Base-by-base conservation (phyloP, 2,113 vertebrate genomes). In the Sylvietta virens region DNA sequence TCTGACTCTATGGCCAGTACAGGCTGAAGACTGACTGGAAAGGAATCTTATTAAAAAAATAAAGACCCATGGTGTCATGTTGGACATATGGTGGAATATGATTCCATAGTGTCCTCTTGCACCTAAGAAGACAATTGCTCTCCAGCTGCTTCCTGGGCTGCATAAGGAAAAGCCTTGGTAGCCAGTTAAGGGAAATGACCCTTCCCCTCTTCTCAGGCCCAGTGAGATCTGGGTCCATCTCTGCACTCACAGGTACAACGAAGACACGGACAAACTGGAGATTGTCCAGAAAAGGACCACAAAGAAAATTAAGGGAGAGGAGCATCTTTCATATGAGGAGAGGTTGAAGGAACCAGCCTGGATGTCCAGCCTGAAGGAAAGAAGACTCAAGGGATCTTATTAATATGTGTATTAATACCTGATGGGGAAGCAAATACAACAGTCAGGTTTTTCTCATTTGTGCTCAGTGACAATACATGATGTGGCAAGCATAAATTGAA, bases 1-100 rank as follows among this genome's bases (percentile, higher is more conserved):
- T 27, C 15, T 83, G 30, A 81, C 20, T 66, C 22, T 62, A 24
- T 58, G 33, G 7, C 10, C 62, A 80, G 44, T 50, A 77, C 23
- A 58, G 56, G 13, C 15, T 62, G 21, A 28, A 8, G 5, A 24
- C 7, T 48, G 47, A 7, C 6, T 45, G 33, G 15, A 62, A 71
- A 76, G 21, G 21, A 66, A 5, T 31, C 42, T 42, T 33, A 20
- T 2, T 2, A 78, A 64, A 83, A 79, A 47, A 40, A 42, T 42
- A 53, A 47, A 33, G 19, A 28, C 3, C 20, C 2, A 0, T 6
- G 9, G 8, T 5, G 1, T 50, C 44, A 65, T 42, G 17, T 16
- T 80, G 51, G 39, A 45, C 26, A 35, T 50, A 24, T 66, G 15
- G 23, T 81, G 37, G 33, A 77, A 31, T 31, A 67, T 6, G 27